Evolutionary conservation across 1,140 invertebrate species (phyloP).

Genomic region (Argopecten irradians): DNA sequence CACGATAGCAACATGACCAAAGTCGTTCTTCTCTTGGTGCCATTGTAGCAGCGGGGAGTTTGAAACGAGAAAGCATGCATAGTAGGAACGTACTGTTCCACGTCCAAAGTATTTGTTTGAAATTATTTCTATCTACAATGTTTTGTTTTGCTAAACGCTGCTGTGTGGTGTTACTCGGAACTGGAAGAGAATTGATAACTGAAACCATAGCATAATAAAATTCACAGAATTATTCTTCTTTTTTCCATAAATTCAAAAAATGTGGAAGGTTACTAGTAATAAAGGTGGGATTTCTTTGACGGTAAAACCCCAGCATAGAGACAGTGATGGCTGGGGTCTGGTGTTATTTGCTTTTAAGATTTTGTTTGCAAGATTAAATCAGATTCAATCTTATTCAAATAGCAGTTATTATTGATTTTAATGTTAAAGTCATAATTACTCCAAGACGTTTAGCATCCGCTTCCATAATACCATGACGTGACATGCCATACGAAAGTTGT

Average conservation of each 20-base stretch:
- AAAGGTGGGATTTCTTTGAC: not conserved
- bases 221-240: not conserved
- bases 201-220: not conserved
- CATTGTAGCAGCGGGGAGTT: too few relatives aligned
- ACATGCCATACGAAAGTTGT: not conserved
- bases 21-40: too few relatives aligned
- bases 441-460: not conserved
- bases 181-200: too few relatives aligned
- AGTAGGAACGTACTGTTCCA: too few relatives aligned
- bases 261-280: not conserved
- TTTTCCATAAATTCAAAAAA: not conserved
- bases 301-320: not conserved
- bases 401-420: not conserved
- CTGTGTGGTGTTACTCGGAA: too few relatives aligned
- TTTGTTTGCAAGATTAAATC: not conserved
- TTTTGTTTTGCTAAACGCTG: too few relatives aligned
- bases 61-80: too few relatives aligned
- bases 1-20: too few relatives aligned
- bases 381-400: not conserved
- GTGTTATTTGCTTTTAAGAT: not conserved
- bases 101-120: too few relatives aligned
- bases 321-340: not conserved
- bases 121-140: too few relatives aligned
- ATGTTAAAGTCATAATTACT: not conserved
- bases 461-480: not conserved